Evolutionary conservation across 1,140 invertebrate genomes (phyloP), one percentile per base, ranked within the genome.

Genomic region (Probaryconus sp.): DNA sequence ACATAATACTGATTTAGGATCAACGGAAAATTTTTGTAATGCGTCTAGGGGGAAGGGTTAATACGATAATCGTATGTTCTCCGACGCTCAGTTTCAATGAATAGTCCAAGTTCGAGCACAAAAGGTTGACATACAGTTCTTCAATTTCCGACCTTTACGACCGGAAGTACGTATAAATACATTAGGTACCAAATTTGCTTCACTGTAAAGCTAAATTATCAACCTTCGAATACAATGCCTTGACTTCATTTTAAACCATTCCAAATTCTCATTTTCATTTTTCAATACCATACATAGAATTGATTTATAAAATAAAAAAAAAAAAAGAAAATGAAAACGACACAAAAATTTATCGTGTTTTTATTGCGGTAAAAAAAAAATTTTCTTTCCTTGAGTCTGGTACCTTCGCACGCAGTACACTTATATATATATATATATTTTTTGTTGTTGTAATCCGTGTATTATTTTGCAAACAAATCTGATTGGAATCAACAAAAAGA

Each of bases 1-100:
- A 84, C 79, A 74, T 85, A 85, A 85, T 85, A 82, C 80, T 84
- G 79, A 65, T 80, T 84, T 81, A 81, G 77, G 80, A 80, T 79
- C 70, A 81, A 84, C 80, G 82, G 77, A 83, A 83, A n/a, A n/a
- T n/a, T 84, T 35, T 77, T 78, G 78, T 78, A 81, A 79, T 82
- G 78, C 76, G 78, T 81, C 79, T 82, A 83, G 79, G 60, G 61
- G 55, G 65, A 55, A 76, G 47, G 72, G 64, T 64, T 64, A 56
- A 40, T 64, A 60, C 21, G 35, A 48, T 55, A 24, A 18, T 58
- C 67, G 55, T 47, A 21, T 38, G 31, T 38, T 67, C 11, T 31
- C 21, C 42, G 24, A 42, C 43, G 51, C 37, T 18, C n/a, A 53
- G 42, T 71, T 63, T 56, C 7, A 37, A 30, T 31, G 28, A 13